Conservation (phyloP, 2,797 vertebrate species). For the Otus scops region DNA sequence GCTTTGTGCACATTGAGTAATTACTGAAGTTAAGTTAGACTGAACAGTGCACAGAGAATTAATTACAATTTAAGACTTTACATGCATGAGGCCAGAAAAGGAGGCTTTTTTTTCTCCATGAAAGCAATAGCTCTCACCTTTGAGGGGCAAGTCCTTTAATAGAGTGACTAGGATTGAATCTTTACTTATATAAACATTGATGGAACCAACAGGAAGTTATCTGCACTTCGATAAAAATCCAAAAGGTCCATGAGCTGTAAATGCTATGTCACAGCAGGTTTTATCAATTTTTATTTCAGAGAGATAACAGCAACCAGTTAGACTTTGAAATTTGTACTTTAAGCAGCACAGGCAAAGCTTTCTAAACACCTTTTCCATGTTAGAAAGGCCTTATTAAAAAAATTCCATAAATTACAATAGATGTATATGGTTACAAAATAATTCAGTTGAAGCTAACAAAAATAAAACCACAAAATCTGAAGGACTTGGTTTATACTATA, state of each 20-base stretch:
- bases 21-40: background rate
- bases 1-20: background rate
- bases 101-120: background rate
- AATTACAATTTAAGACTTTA: background rate
- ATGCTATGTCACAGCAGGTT: background rate
- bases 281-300: background rate
- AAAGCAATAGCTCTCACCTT: background rate
- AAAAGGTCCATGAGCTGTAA: background rate
- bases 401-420: background rate
- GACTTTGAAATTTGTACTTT: slow-evolving; percentile 9
- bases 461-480: background rate
- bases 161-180: background rate
- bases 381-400: background rate
- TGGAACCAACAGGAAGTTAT: background rate
- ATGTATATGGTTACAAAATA: background rate
- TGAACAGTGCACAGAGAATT: background rate
- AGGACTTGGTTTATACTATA: background rate
- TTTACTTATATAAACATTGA: background rate
- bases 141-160: background rate
- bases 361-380: background rate
- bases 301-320: background rate
- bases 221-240: background rate
- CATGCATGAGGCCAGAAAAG: background rate
- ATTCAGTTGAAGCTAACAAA: background rate
- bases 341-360: background rate